phyloP scores from a whole-genome alignment of 2,888 invertebrate species.

The Trachelus stipa region DNA sequence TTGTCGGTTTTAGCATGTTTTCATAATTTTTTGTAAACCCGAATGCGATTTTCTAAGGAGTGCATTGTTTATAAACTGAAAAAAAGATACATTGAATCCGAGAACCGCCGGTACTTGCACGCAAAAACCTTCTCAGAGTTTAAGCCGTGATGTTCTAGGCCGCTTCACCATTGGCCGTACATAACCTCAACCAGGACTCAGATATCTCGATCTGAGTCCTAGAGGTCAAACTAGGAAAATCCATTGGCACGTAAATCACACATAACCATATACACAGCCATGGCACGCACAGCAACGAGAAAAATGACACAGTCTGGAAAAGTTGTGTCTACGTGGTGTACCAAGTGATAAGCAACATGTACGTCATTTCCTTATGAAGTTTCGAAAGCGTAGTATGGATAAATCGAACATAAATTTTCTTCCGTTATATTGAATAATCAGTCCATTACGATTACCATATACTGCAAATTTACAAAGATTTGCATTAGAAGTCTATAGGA shows the following conservation, averaged over 20 bases:
- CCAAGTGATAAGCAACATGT: no score
- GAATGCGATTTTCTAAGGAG: no score
- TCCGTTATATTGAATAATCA: background rate
- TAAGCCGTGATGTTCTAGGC: background rate
- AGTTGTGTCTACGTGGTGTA: no score
- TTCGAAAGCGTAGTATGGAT: background rate
- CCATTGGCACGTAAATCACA: no score
- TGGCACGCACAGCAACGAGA: background rate
- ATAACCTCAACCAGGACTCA: background rate
- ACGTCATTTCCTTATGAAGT: background rate
- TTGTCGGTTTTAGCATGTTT: no score
- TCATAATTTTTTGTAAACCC: no score
- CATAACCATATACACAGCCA: no score
- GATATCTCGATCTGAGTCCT: no score
- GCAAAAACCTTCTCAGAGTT: background rate
- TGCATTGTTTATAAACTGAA: no score
- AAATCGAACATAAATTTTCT: background rate
- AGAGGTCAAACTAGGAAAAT: no score
- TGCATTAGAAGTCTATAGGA: background rate
- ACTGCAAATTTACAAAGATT: background rate
- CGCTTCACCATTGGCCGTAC: background rate
- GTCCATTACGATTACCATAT: background rate
- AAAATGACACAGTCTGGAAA: background rate
- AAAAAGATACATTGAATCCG: no score
- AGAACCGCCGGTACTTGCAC: background rate